A percentile compares a stretch with the other conserved stretches of the same genome.
Conservation (phyloP, 2,888 invertebrate genomes). For the Iphiclides podalirius region DNA sequence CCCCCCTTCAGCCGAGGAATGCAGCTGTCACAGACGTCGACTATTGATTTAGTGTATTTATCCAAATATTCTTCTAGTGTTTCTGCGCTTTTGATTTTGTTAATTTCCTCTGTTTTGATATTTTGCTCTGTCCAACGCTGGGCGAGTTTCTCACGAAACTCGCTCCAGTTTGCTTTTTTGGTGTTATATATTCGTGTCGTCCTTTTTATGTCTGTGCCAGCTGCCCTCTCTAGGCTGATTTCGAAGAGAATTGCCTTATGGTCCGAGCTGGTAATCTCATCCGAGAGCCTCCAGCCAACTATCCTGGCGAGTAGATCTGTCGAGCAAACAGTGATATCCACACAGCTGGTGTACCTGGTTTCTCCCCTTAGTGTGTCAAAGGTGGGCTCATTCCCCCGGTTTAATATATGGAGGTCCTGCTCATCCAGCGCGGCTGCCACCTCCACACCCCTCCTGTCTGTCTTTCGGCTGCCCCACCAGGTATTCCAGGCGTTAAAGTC, state of each 20-base stretch:
- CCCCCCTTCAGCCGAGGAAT: neutral
- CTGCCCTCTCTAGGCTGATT: neutral
- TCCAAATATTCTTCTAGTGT: too few species aligned
- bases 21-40: neutral
- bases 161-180: neutral
- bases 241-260: neutral
- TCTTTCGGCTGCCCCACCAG: constrained; percentile 1
- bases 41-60: neutral
- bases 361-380: neutral
- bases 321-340: neutral
- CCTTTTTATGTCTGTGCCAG: neutral
- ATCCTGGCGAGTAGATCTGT: neutral
- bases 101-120: neutral
- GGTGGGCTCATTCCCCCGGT: neutral
- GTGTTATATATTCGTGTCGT: neutral
- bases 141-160: too few species aligned
- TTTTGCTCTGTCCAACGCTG: neutral
- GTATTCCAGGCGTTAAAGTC: constrained; percentile 18
- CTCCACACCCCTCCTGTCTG: neutral
- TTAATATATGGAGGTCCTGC: neutral
- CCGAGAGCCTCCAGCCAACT: neutral
- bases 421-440: neutral
- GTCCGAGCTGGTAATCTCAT: neutral
- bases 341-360: neutral
- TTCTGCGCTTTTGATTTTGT: too few species aligned